Conservation (phyloP, 1,140 invertebrate genomes). For the Polyergus mexicanus region DNA sequence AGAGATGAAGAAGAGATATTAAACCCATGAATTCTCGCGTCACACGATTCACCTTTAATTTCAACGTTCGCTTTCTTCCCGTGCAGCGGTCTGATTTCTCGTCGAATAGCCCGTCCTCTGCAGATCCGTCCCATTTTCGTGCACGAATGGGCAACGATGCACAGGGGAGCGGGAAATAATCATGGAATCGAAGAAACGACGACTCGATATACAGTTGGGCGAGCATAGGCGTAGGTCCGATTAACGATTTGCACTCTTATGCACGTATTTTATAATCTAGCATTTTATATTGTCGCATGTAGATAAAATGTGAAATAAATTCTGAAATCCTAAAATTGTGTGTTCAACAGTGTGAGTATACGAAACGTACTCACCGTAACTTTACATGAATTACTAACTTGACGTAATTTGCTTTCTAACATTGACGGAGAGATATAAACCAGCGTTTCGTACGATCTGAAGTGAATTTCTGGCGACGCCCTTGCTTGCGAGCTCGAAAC, state of each 20-base stretch:
- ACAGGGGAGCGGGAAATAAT: slow-evolving; percentile 12
- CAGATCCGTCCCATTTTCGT: neutral
- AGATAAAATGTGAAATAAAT: neutral
- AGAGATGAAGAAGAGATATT: slow-evolving; percentile 26
- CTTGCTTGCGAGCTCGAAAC: neutral
- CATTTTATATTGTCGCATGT: neutral
- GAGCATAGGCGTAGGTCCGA: neutral
- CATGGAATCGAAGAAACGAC: too few species aligned
- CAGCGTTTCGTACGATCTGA: neutral
- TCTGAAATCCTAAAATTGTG: too few species aligned
- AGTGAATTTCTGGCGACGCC: neutral
- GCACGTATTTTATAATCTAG: neutral
- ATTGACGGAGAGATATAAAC: neutral
- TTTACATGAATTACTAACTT: neutral
- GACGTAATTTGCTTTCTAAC: neutral
- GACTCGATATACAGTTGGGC: neutral
- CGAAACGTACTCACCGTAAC: too few species aligned
- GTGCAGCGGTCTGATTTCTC: slow-evolving; percentile 24
- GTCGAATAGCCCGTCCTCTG: slow-evolving; percentile 29
- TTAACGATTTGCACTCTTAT: neutral
- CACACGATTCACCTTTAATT: neutral
- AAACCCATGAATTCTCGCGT: slow-evolving; percentile 60
- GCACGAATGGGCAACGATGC: neutral
- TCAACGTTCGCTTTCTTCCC: slow-evolving; percentile 38
- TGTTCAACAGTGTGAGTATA: neutral